Evolutionary conservation across 1,140 invertebrate genomes (phyloP), one percentile per base, ranked within the genome.

Genomic region (Zaprionus camerounensis): DNA sequence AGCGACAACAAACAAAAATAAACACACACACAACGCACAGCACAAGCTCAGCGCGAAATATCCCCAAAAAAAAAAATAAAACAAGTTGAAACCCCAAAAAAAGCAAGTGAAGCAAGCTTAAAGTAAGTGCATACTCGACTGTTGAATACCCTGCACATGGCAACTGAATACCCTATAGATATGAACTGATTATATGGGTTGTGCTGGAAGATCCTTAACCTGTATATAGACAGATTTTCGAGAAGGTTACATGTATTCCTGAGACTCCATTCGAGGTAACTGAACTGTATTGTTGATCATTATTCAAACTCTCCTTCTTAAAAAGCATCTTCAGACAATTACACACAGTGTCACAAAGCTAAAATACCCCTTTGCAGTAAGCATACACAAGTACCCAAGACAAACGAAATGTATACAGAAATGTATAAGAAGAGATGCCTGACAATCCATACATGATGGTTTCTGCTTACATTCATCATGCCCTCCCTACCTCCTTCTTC

Each of bases 401-500:
- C 7, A 28, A 28, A 62, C 28, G 53, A 58, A 53, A 28, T 61
- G 20, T 3, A 36, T 20, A 36, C 31, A 36, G 67, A 31, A 22
- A n/a, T 6, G 31, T 34, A 13, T 11, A 49, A 38, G 34, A 20
- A 68, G 57, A 61, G 31, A 41, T 13, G 56, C 31, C 53, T 20
- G 68, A 59, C 67, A 82, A 82, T 82, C 80, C 31, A 34, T 3
- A 61, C 31, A 67, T 71, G 4, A 1, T 28, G 26, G 46, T 36
- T 46, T 49, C 41, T 26, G 36, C 13, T 12, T 34, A 44, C n/a
- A 17, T 44, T 44, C n/a, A 28, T 59, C 31, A 11, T 7, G 17
- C n/a, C 6, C 28, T 56, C 24, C 3, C 24, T 26, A n/a, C 28
- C 11, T 28, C 26, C 22, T 17, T 11, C 55, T 11, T 20, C 9